A percentile compares a stretch with the other conserved stretches of the same genome.
These are phyloP conservation scores for Synergus itoensis DNA, from an alignment of 2,888 invertebrate genomes.

Conservation along the genomic window DNA sequence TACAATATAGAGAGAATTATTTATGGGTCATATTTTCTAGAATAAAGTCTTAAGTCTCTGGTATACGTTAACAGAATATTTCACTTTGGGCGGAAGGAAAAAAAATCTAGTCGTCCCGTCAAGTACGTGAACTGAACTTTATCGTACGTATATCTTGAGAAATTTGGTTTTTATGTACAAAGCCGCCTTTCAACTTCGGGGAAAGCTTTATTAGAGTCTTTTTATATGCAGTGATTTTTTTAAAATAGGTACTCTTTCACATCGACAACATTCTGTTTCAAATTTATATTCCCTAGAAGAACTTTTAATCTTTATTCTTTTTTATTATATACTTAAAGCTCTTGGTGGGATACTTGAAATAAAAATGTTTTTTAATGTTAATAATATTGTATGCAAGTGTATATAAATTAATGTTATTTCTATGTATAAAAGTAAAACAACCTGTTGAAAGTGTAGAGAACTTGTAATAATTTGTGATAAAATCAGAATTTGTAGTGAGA, in stretches of 20 bases:
- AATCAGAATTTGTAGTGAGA: background rate
- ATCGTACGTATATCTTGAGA: background rate
- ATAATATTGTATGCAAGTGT: background rate
- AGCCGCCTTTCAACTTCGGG: slow-evolving; percentile 7
- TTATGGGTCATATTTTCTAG: background rate
- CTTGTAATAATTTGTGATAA: background rate
- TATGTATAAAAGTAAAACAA: background rate
- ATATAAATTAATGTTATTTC: background rate
- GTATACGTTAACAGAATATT: background rate
- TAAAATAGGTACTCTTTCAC: background rate
- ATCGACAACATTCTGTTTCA: background rate
- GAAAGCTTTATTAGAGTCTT: background rate
- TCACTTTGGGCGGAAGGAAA: background rate
- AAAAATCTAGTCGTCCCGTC: background rate
- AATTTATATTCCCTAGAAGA: background rate
- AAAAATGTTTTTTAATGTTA: background rate
- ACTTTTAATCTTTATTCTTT: background rate
- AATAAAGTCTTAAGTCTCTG: background rate
- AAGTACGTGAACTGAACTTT: slow-evolving; percentile 2
- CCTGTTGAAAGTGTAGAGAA: background rate
- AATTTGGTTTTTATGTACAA: background rate
- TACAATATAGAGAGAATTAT: background rate
- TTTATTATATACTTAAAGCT: background rate
- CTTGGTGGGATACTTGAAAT: background rate
- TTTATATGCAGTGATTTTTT: background rate